These are phyloP conservation scores for Microplitis manilae DNA, from an alignment of 2,888 invertebrate species.

Conservation along the genomic window DNA sequence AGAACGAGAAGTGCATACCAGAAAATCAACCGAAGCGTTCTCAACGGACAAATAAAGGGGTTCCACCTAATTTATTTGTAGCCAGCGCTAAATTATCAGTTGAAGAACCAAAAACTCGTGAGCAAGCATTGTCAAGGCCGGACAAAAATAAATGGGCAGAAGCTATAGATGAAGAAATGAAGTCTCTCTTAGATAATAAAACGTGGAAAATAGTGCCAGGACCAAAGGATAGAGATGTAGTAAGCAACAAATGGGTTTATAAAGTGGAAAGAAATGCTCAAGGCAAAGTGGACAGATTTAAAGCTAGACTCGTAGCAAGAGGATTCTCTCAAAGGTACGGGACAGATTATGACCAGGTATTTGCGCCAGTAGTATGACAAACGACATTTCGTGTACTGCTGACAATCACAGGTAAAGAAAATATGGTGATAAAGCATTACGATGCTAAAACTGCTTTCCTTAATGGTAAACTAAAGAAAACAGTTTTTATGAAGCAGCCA, in stretches of 20 bases:
- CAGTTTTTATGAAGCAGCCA: conserved; percentile 5
- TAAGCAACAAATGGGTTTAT: conserved; percentile 16
- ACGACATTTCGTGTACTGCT: background rate
- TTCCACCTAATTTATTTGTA: background rate
- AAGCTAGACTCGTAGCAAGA: background rate
- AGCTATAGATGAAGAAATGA: conserved; percentile 17
- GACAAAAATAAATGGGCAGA: background rate
- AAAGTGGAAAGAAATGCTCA: conserved; percentile 21
- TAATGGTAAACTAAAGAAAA: conserved; percentile 15
- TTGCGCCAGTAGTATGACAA: background rate
- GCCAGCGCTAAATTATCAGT: background rate
- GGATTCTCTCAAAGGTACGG: conserved; percentile 3
- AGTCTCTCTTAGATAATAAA: background rate
- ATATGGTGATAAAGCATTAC: background rate
- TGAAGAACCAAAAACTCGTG: conserved; percentile 1
- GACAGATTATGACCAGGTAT: background rate
- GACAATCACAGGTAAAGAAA: background rate
- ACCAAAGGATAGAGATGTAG: background rate
- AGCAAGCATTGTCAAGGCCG: conserved; percentile 4
- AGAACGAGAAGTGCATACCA: no score
- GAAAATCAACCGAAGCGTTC: background rate
- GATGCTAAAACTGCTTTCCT: conserved; percentile 11
- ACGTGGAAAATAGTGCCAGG: conserved; percentile 8
- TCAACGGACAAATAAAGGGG: background rate
- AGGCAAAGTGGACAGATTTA: conserved; percentile 17